These are phyloP conservation scores for Dromaius novaehollandiae DNA, from an alignment of 2,113 vertebrate species.

Conservation along the genomic window DNA sequence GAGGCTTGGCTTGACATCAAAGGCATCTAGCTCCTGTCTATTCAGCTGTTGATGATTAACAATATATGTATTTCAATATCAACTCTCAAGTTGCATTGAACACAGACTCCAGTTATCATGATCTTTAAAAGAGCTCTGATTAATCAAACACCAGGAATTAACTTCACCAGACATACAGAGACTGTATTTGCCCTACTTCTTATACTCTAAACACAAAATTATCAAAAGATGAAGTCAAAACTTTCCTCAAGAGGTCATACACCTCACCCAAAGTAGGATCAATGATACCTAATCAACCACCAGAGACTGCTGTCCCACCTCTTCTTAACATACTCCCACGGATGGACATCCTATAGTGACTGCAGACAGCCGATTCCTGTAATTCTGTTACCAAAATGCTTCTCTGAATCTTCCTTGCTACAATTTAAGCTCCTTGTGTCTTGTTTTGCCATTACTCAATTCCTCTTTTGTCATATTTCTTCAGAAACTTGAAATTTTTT, in stretches of 20 bases:
- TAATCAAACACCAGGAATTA: neutral
- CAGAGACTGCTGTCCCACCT: neutral
- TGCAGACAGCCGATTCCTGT: neutral
- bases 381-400: neutral
- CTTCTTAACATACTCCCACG: neutral
- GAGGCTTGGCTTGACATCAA: neutral
- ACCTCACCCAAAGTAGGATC: neutral
- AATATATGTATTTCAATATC: neutral
- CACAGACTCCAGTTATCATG: neutral
- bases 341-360: neutral
- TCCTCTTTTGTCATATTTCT: neutral
- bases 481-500: neutral
- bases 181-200: neutral
- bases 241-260: neutral
- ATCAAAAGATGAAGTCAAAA: neutral
- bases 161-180: neutral
- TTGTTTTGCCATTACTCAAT: neutral
- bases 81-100: neutral
- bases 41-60: slow-evolving; percentile 53
- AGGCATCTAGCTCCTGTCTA: slow-evolving; percentile 6
- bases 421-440: neutral
- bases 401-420: neutral
- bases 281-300: neutral
- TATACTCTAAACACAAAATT: neutral
- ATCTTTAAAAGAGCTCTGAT: neutral